Percentiles rank a stretch among this genome's conserved stretches.
Conservation (phyloP, 2,113 vertebrate genomes). For the Hemibagrus wyckioides region DNA sequence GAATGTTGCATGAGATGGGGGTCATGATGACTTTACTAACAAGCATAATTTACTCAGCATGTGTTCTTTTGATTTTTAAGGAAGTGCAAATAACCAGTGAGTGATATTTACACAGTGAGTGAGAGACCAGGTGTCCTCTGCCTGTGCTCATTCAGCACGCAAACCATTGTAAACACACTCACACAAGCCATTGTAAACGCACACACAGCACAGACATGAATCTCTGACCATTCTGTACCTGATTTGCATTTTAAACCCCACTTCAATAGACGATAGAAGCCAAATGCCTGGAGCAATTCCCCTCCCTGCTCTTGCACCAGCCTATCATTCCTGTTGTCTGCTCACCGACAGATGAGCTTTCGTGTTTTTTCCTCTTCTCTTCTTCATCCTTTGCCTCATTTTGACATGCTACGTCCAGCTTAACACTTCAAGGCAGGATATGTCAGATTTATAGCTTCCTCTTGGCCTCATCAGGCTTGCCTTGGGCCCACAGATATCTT, state of each 20-base stretch:
- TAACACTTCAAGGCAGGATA: constrained; percentile 64
- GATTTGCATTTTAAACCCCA: constrained; percentile 64
- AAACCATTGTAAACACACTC: constrained; percentile 22
- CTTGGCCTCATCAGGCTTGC: constrained; percentile 40
- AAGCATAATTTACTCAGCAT: constrained; percentile 23
- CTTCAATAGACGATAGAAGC: not conserved
- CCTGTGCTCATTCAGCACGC: constrained; percentile 13
- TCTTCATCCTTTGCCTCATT: constrained; percentile 48
- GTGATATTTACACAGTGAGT: constrained; percentile 36
- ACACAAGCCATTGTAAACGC: constrained; percentile 2
- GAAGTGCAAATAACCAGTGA: constrained; percentile 34
- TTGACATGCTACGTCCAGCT: constrained; percentile 63
- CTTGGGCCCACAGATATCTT: not conserved
- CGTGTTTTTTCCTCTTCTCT: constrained; percentile 48
- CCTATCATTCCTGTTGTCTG: constrained; percentile 55
- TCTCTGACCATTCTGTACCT: constrained; percentile 15
- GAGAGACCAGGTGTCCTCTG: constrained; percentile 21
- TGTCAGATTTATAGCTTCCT: constrained; percentile 63
- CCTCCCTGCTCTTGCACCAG: constrained; percentile 35
- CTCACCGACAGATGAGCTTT: constrained; percentile 45
- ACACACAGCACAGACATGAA: not conserved
- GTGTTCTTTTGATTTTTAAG: constrained; percentile 31
- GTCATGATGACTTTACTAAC: constrained; percentile 32
- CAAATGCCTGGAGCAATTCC: not conserved
- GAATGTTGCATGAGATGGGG: not conserved